Evolutionary conservation across 2,888 invertebrate genomes (phyloP).

Genomic region (Maniola hyperantus): DNA sequence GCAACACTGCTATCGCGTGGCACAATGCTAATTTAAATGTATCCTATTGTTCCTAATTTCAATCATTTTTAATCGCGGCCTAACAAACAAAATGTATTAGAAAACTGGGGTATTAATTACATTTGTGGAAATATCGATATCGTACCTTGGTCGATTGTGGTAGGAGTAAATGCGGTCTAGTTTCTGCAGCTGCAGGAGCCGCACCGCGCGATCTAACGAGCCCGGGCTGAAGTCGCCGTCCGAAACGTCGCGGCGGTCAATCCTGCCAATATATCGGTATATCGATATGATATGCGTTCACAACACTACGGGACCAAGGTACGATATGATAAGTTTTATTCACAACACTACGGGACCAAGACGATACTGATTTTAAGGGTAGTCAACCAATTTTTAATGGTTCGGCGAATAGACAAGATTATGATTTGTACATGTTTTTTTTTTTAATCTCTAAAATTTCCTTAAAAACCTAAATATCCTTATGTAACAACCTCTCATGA

Average conservation of each 20-base stretch:
- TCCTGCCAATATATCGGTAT: conserved; percentile 77
- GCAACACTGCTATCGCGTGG: not conserved
- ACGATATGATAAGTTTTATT: no score
- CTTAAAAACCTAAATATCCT: not conserved
- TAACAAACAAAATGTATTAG: not conserved
- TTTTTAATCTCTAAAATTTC: no score
- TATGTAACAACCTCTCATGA: no score
- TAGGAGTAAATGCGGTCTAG: conserved; percentile 83
- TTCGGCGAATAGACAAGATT: not conserved
- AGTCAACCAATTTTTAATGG: not conserved
- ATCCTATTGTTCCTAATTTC: not conserved
- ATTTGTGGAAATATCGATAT: conserved; percentile 65
- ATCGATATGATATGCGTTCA: conserved; percentile 64
- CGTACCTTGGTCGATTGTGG: conserved; percentile 84
- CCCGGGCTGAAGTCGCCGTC: conserved; percentile 75
- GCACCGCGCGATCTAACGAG: conserved; percentile 80
- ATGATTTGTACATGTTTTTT: no score
- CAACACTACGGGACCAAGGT: conserved; percentile 69
- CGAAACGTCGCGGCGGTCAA: conserved; percentile 77
- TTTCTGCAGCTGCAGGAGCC: conserved; percentile 81
- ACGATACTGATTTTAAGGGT: no score
- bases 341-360: no score
- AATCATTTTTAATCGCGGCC: not conserved
- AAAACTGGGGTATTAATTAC: not conserved
- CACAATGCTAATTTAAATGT: not conserved